Base-by-base conservation (phyloP, 2,888 invertebrate species). In the Conchocele bisecta region DNA sequence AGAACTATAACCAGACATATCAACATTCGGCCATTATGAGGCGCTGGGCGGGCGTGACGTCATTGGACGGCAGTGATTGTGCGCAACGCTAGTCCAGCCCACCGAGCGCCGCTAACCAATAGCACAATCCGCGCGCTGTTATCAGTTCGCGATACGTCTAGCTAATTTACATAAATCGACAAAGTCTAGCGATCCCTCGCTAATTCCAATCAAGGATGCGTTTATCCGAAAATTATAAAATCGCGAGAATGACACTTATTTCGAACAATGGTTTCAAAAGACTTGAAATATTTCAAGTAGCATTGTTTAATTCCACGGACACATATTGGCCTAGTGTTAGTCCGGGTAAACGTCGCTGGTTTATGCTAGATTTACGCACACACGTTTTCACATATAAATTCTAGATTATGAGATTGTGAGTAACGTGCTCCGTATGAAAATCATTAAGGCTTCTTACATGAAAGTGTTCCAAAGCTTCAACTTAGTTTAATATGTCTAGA, bases 11-110 rank as follows among this genome's bases (percentile, higher is more conserved):
- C 42, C 66, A 64, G 70, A 67, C 70, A 59, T 67, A 63, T 70
- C 68, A 58, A 64, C 57, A 54, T 68, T 63, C 70, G 54, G 42
- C 74, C 74, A 74, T 77, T 74, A 74, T 74, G 60, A 74, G 66
- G 53, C 60, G 17, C 39, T 33, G 28, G 20, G 61, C 50, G 50
- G 60, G 24, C 22, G 51, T 77, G 77, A 77, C 77, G 77, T 77
- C 77, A 77, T 61, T 20, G 28, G 59, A 50, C 33, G 59, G 44
- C 50, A 56, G 50, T 63, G 67, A 63, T 57, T 65, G 46, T 58
- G 68, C 71, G 67, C 57, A 60, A 41, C 57, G 41, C 29, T 17
- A 50, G 58, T 35, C 35, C 72, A 46, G 59, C 76, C 76, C 66
- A 61, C 58, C n/a, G 48, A 31, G 37, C 17, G 44, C 6, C 22